Percentiles rank a stretch among this genome's conserved stretches.
Conservation (phyloP, 2,113 vertebrate species). For the Mus spicilegus region DNA sequence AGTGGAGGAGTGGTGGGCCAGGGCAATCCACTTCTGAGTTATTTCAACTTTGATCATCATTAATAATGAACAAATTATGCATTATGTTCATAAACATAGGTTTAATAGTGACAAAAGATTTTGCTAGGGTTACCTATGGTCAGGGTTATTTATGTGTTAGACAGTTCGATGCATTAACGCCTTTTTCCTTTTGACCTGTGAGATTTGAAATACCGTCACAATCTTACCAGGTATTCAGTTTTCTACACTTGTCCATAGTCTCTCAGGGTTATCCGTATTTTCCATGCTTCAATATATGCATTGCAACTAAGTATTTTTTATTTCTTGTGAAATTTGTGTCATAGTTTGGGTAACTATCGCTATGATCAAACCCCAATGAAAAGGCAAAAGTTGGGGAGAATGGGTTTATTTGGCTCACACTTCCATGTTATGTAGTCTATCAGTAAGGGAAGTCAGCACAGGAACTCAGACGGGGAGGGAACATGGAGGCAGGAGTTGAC, state of each 20-base stretch:
- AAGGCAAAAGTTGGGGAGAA: not conserved
- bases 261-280: slow-evolving; percentile 28
- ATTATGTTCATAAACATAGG: slow-evolving; percentile 54
- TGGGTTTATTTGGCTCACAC: not conserved
- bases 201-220: slow-evolving; percentile 60
- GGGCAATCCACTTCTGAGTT: not conserved
- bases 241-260: slow-evolving; percentile 67
- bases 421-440: not conserved
- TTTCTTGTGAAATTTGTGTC: not conserved
- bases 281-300: slow-evolving; percentile 48
- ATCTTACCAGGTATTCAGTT: slow-evolving; percentile 69
- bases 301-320: not conserved
- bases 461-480: not conserved
- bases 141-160: slow-evolving; percentile 72
- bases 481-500: not conserved
- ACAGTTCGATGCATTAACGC: not conserved
- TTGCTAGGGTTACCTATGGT: slow-evolving; percentile 59
- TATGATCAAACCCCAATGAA: not conserved
- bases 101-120: slow-evolving; percentile 67
- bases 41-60: slow-evolving; percentile 56
- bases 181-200: slow-evolving; percentile 41
- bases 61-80: slow-evolving; percentile 70
- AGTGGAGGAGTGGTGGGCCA: not conserved
- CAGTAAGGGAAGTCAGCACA: not conserved
- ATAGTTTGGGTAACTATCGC: not conserved